These are phyloP conservation scores for Meloe dianella DNA, from an alignment of 2,888 invertebrate species.

Conservation along the genomic window DNA sequence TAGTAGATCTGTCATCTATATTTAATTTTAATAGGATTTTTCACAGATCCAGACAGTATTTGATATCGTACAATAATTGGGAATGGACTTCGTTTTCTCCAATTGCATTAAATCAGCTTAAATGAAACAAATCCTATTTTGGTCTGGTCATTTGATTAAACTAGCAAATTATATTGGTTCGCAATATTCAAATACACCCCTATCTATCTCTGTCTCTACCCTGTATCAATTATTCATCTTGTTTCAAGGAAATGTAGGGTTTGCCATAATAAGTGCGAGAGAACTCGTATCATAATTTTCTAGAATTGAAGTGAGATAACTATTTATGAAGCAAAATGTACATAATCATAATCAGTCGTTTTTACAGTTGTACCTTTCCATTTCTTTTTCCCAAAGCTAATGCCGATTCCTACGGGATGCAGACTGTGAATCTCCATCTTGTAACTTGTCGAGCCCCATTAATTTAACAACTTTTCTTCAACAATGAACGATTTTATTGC, in stretches of 20 bases:
- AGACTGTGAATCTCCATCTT: too few species aligned
- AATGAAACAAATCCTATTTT: neutral
- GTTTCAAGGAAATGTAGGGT: too few species aligned
- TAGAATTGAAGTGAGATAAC: too few species aligned
- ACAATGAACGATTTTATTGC: neutral
- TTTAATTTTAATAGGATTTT: neutral
- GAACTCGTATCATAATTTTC: too few species aligned
- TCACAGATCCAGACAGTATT: neutral
- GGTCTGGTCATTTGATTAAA: neutral
- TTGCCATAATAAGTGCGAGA: too few species aligned
- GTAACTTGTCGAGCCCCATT: neutral
- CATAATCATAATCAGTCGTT: too few species aligned
- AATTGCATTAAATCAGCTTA: neutral
- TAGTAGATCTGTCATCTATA: neutral
- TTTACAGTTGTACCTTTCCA: too few species aligned
- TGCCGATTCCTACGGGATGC: too few species aligned
- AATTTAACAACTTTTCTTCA: neutral
- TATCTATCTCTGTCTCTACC: constrained; percentile 19
- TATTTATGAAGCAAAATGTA: too few species aligned
- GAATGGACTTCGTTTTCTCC: neutral
- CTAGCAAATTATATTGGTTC: neutral
- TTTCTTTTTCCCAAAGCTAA: too few species aligned
- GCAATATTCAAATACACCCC: neutral
- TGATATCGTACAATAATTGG: neutral
- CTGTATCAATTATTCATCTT: too few species aligned